Conservation (phyloP, 2,113 vertebrate species). For the Probosciger aterrimus region DNA sequence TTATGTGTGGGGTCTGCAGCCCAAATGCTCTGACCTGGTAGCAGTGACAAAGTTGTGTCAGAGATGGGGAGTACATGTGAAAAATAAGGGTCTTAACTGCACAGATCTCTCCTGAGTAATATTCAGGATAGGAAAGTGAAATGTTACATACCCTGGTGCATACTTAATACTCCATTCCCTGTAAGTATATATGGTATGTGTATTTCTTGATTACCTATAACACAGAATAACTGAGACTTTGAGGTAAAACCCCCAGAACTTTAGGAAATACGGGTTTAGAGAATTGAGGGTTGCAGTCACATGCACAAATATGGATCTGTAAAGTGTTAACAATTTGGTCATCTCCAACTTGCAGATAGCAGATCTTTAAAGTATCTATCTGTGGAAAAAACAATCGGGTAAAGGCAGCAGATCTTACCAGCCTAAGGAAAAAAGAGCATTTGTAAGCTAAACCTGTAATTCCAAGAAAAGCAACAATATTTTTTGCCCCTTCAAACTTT, state of each 20-base stretch:
- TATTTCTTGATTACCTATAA: not conserved
- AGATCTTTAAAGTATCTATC: not conserved
- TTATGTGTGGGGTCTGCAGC: not conserved
- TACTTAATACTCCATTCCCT: rapidly evolving
- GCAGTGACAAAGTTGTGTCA: not conserved
- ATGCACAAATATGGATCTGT: not conserved
- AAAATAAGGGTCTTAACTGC: not conserved
- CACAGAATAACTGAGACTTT: not conserved
- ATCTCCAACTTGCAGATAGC: not conserved
- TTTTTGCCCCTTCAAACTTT: not conserved
- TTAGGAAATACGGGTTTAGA: not conserved
- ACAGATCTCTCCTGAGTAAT: not conserved
- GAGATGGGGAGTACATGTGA: not conserved
- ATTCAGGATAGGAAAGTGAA: not conserved
- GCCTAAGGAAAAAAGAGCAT: not conserved
- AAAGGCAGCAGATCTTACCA: not conserved
- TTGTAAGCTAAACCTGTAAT: not conserved
- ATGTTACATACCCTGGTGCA: not conserved
- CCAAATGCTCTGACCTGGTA: not conserved
- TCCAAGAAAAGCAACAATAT: not conserved
- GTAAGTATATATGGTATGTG: rapidly evolving
- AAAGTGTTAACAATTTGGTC: not conserved
- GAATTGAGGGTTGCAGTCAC: not conserved
- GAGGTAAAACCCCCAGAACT: not conserved
- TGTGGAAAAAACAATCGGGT: not conserved